phyloP scores from a whole-genome alignment of 2,888 invertebrate genomes.

The Calliopum simillimum region DNA sequence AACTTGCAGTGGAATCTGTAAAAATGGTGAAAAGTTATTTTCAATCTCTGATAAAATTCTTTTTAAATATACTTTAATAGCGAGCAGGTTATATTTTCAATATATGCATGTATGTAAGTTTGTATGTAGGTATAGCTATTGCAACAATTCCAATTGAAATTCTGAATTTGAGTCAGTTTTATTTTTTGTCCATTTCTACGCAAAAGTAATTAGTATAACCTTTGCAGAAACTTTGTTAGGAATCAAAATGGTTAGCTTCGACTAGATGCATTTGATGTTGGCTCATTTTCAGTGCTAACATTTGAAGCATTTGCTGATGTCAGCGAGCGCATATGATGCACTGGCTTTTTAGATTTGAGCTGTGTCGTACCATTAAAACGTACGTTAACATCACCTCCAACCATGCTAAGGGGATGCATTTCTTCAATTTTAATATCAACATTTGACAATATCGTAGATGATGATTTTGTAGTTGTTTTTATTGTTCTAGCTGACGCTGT shows the following conservation, averaged over 20 bases:
- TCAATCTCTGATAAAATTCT: no score
- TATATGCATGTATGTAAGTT: no score
- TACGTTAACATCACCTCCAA: constrained; percentile 78
- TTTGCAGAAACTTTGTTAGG: constrained; percentile 60
- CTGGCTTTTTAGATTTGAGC: constrained; percentile 78
- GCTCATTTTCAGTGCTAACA: constrained; percentile 7
- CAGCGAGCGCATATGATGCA: constrained; percentile 60
- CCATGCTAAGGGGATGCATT: constrained; percentile 81
- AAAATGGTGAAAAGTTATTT: no score
- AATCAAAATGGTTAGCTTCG: constrained; percentile 67
- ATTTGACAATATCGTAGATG: constrained; percentile 26
- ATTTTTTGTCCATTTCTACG: no score
- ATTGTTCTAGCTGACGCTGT: background rate
- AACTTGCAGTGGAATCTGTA: no score
- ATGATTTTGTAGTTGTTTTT: constrained; percentile 5
- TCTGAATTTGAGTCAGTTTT: no score
- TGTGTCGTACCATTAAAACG: constrained; percentile 85
- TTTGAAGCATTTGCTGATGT: background rate
- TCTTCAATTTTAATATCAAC: constrained; percentile 44
- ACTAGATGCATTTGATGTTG: constrained; percentile 36
- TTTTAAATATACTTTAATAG: no score
- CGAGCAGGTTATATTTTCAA: no score
- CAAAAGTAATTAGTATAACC: constrained; percentile 50
- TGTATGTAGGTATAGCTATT: no score
- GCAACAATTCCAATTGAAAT: no score